Percentiles rank a stretch among this genome's conserved stretches.
Evolutionary conservation across 35 echinoderm and acorn worm species (phyloP).

Genomic region (Stichopus chloronotus): DNA sequence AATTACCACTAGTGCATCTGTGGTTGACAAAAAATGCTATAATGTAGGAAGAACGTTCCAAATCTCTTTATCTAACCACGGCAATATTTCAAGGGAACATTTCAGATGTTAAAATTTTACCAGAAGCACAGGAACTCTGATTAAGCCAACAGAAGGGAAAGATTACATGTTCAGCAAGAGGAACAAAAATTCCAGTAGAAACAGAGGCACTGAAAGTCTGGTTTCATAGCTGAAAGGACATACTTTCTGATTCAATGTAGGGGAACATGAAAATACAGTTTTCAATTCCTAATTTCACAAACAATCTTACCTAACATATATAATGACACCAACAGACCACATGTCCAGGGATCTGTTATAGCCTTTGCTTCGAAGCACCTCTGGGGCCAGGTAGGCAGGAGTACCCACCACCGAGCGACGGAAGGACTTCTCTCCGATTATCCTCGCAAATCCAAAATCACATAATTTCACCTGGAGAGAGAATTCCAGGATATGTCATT

Average conservation of each 20-base stretch:
- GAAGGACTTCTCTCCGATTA: slow-evolving; percentile 99
- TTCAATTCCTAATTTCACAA: background rate
- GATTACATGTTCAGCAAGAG: background rate
- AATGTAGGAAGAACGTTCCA: no score
- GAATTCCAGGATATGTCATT: background rate
- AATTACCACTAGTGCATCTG: no score
- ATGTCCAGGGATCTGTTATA: slow-evolving; percentile 98
- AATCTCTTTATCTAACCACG: no score
- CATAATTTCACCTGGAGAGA: slow-evolving; percentile 91
- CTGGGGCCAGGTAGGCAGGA: slow-evolving; percentile 96
- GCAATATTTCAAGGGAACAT: no score
- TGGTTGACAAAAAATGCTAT: no score
- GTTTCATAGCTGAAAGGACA: no score
- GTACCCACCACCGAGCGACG: slow-evolving; percentile 96
- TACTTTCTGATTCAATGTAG: no score
- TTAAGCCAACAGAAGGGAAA: no score
- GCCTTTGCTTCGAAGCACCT: slow-evolving; percentile 92
- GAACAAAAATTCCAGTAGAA: background rate
- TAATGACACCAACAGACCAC: slow-evolving; percentile 99
- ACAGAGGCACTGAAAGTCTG: background rate
- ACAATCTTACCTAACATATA: slow-evolving; percentile 90
- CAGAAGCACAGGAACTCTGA: no score
- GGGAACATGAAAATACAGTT: no score
- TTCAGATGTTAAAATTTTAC: no score
- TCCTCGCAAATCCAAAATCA: slow-evolving; percentile 99